Evolutionary conservation across 2,113 vertebrate genomes (phyloP), one percentile per base, ranked within the genome.

Genomic region (Lagopus muta): DNA sequence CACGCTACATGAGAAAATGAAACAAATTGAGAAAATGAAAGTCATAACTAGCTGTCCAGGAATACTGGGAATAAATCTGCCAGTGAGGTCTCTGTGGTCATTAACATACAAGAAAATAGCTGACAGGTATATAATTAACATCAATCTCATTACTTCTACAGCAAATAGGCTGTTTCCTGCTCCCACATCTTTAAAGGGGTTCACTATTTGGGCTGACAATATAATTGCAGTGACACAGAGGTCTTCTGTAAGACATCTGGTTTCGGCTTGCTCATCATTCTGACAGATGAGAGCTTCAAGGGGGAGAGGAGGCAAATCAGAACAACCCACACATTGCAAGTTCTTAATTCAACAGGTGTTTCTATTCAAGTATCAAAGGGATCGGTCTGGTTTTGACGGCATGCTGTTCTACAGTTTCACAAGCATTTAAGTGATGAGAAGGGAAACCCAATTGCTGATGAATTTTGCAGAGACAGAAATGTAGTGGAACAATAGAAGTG

Each of bases 151-250:
- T 4, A 3, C 4, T 55, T 77, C 64, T 43, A 60, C 28, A 77
- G 64, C 95, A 96, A 93, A 80, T 62, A 91, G 78, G 60, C 32
- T 87, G 25, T 45, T 92, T 67, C 32, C 55, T 76, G 19, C 42
- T 67, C 61, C 64, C 61, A 74, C 6, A 66, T 80, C 67, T 82
- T 92, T 89, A 87, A 89, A 91, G 40, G 25, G 32, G 82, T 61
- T 89, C 84, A 82, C 61, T 76, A 80, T 79, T 82, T 86, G 66
- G 32, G 48, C 77, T 92, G 74, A 54, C 32, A 92, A 91, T 93
- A 57, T 62, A 82, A 77, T 34, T 76, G 67, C 76, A 55, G 50
- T 55, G 78, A 75, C n/a, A 82, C 11, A 60, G 72, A 66, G 43
- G 66, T 88, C 50, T 85, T 80, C 58, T 87, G 50, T 64, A 80